These are phyloP conservation scores for Coptodon bakossiorum DNA, from an alignment of 2,113 vertebrate genomes.

Conservation along the genomic window DNA sequence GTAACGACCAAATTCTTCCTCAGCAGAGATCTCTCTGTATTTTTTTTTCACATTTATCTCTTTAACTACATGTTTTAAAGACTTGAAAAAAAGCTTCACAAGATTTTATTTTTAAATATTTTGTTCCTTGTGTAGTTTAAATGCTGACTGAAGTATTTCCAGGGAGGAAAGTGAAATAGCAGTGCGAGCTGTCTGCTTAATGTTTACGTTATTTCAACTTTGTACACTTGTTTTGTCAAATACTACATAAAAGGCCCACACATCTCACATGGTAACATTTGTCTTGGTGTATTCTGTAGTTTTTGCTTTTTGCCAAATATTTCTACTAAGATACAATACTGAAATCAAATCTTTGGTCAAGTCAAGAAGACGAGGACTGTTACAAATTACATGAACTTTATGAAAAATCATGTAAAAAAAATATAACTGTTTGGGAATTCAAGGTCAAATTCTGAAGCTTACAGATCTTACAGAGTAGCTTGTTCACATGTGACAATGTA, in stretches of 20 bases:
- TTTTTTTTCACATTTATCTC: neutral
- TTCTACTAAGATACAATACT: neutral
- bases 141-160: neutral
- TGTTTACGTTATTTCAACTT: neutral
- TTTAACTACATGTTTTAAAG: neutral
- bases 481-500: neutral
- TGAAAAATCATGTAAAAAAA: neutral
- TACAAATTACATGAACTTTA: neutral
- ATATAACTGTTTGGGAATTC: neutral
- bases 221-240: neutral
- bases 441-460: neutral
- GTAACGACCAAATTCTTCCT: neutral
- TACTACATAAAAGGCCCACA: neutral
- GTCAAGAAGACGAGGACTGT: neutral
- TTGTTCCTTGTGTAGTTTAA: neutral
- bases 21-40: neutral
- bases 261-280: neutral
- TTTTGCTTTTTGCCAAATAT: neutral
- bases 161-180: neutral
- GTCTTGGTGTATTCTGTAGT: neutral
- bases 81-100: neutral
- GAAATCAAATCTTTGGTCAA: neutral
- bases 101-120: neutral
- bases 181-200: neutral
- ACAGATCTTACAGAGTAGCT: neutral